Base-by-base conservation (phyloP, 2,797 vertebrate species). In the Lophotriccus pileatus region DNA sequence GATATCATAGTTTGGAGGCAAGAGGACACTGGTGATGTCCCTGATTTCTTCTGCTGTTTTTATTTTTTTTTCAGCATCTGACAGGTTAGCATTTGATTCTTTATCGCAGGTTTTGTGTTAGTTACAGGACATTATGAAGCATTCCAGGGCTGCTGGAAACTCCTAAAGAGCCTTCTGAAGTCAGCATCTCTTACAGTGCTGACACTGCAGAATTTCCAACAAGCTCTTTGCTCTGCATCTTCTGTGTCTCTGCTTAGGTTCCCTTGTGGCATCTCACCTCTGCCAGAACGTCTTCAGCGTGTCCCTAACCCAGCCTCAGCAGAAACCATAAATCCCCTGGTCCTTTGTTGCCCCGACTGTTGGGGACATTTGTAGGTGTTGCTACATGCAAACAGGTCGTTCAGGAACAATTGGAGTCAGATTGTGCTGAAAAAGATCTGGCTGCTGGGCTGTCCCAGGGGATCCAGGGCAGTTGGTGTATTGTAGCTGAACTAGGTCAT, bases 301-400 rank as follows among this genome's bases (percentile, higher is more conserved):
- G 14, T 47, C 55, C 25, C 44, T 80, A 24, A 32, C 49, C 36
- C 63, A 66, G 14, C 30, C 36, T 23, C n/a, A 39, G 44, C 58
- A 67, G 49, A 78, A 68, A 36, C 52, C 2, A 0, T 55, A 82
- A 75, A 49, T 8, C 17, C 14, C 27, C n/a, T 0, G 0, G 32
- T 53, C 23, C 63, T 89, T 84, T 89, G 41, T 69, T 91, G 20
- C 43, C 28, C 20, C 49, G 13, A 24, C 47, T 27, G 9, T 19
- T 70, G 47, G 55, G 84, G 39, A 64, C 43, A 34, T 67, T 15
- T 24, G 10, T n/a, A 5, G 4, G 0, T 28, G 6, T 32, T 69
- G 32, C 39, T 72, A 25, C 39, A 10, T 39, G 9, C 25, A 36
- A 81, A 27, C 0, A 3, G 76, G 59, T 47, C 69, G 46, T n/a